phyloP scores from a whole-genome alignment of 1,140 invertebrate genomes.

The Heterodera carotae region DNA sequence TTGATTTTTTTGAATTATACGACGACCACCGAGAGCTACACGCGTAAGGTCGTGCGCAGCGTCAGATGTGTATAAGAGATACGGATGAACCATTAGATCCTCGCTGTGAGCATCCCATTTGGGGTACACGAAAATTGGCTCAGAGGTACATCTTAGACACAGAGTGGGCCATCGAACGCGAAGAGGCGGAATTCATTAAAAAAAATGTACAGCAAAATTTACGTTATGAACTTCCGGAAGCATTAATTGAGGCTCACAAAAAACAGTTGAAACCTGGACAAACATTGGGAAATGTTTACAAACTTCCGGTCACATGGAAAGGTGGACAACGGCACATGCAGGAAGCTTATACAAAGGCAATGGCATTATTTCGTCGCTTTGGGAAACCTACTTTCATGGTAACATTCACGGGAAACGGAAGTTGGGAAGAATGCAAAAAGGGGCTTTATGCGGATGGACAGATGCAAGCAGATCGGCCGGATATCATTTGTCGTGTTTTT shows the following conservation, averaged over 20 bases:
- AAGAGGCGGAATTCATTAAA: conserved; percentile 7
- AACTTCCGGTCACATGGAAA: conserved; percentile 6
- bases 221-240: conserved; percentile 6
- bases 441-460: conserved; percentile 6
- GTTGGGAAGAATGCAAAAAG: conserved; percentile 7
- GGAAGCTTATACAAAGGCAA: conserved; percentile 16
- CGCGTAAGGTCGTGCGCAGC: no score
- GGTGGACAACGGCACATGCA: conserved; percentile 8
- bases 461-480: conserved; percentile 6
- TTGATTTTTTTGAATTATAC: no score
- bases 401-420: conserved; percentile 6
- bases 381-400: conserved; percentile 11
- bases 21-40: no score
- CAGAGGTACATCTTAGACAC: conserved; percentile 6
- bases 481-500: conserved; percentile 17
- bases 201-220: conserved; percentile 8
- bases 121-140: conserved; percentile 6
- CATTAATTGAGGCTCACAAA: conserved; percentile 7
- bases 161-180: conserved; percentile 6
- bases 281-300: conserved; percentile 7
- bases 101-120: conserved; percentile 6
- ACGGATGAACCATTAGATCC: conserved; percentile 7
- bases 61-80: no score
- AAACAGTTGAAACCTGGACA: conserved; percentile 7
- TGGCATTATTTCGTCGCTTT: conserved; percentile 8